phyloP scores from a whole-genome alignment of 2,888 invertebrate species.

The Subacronicta megacephala region DNA sequence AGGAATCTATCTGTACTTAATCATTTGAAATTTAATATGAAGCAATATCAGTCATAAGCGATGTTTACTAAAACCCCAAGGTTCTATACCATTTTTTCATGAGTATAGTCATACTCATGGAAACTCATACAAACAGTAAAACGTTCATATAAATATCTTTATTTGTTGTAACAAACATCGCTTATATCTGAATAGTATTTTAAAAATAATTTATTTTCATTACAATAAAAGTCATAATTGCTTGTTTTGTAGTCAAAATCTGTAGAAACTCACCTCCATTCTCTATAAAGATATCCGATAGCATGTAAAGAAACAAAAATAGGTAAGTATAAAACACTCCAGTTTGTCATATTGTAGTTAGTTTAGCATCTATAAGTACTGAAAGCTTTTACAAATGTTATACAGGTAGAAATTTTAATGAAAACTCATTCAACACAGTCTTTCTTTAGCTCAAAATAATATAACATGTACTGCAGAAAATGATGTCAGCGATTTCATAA shows the following conservation, averaged over 20 bases:
- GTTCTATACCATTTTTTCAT: too few species aligned
- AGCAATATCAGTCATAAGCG: not conserved
- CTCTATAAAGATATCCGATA: conserved; percentile 80
- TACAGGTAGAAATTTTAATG: conserved; percentile 39
- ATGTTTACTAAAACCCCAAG: not conserved
- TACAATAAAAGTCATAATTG: conserved; percentile 5
- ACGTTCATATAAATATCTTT: not conserved
- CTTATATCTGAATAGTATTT: not conserved
- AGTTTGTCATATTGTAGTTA: conserved; percentile 52
- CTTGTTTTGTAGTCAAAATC: conserved; percentile 33
- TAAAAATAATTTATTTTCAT: not conserved
- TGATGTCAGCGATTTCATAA: too few species aligned
- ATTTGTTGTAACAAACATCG: not conserved
- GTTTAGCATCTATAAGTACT: conserved; percentile 51
- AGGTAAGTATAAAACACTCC: conserved; percentile 66
- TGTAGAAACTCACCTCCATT: conserved; percentile 83
- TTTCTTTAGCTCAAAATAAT: conserved; percentile 3
- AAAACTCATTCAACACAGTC: conserved; percentile 19
- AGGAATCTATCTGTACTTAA: not conserved
- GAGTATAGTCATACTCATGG: too few species aligned
- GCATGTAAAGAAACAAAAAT: conserved; percentile 85
- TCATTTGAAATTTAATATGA: conserved; percentile 1
- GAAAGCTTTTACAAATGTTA: conserved; percentile 56
- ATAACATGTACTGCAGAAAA: not conserved
- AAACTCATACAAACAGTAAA: not conserved